These are phyloP conservation scores for Polymixis lichenea DNA, from an alignment of 2,888 invertebrate species.

Conservation along the genomic window DNA sequence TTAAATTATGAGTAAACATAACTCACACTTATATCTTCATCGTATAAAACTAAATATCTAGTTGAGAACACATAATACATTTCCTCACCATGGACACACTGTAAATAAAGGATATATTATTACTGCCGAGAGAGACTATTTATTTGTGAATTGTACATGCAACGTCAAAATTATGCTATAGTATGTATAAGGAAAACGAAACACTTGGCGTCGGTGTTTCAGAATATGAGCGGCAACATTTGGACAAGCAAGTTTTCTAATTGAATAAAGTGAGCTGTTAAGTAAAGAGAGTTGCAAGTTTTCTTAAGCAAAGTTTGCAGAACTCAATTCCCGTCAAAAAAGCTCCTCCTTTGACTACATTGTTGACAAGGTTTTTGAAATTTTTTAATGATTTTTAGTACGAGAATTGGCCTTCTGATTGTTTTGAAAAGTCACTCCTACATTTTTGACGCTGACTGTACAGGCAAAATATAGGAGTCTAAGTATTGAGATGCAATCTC, in stretches of 20 bases:
- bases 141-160: not conserved
- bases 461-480: not conserved
- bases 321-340: not conserved
- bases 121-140: not conserved
- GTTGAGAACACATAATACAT: not conserved
- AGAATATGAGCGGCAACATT: not conserved
- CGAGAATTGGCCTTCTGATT: not conserved
- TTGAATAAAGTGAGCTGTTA: not conserved
- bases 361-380: no score
- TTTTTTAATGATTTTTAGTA: not conserved
- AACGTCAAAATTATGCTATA: not conserved
- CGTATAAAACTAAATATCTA: not conserved
- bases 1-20: not conserved
- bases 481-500: not conserved
- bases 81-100: not conserved
- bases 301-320: no score
- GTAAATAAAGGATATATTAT: constrained; percentile 1
- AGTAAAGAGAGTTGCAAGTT: no score
- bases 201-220: not conserved
- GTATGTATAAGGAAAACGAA: not conserved
- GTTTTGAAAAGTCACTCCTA: not conserved
- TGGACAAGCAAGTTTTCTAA: not conserved
- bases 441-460: not conserved
- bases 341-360: not conserved
- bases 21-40: not conserved